These are phyloP conservation scores for Sinosuthora webbiana DNA, from an alignment of 2,113 vertebrate genomes.

Conservation along the genomic window DNA sequence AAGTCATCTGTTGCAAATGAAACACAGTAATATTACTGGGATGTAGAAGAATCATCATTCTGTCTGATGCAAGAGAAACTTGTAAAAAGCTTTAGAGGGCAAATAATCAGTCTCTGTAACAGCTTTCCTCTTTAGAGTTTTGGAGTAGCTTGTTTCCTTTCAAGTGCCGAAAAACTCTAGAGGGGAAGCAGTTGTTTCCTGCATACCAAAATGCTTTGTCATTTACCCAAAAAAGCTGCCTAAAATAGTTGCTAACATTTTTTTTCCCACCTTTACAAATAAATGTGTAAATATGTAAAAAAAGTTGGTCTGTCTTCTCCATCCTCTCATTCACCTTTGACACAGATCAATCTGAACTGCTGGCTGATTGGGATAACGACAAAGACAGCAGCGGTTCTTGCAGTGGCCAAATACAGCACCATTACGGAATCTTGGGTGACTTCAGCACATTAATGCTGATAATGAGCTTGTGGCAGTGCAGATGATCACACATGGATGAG, in stretches of 20 bases:
- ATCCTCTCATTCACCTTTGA: background rate
- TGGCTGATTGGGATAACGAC: background rate
- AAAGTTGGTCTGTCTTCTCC: background rate
- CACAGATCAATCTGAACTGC: background rate
- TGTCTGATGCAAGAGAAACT: slow-evolving; percentile 16
- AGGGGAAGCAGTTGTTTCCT: slow-evolving; percentile 78
- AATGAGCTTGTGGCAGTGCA: background rate
- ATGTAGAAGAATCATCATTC: background rate
- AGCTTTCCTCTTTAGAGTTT: slow-evolving; percentile 61
- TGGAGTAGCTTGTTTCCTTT: slow-evolving; percentile 37
- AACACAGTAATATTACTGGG: background rate
- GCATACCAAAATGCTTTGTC: slow-evolving; percentile 65
- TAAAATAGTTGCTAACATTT: slow-evolving; percentile 8
- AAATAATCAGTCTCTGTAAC: slow-evolving; percentile 52
- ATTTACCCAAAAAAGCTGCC: slow-evolving; percentile 46
- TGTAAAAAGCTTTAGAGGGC: slow-evolving; percentile 22
- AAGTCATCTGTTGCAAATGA: background rate
- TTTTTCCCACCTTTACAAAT: background rate
- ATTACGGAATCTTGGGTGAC: background rate
- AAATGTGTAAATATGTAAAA: background rate
- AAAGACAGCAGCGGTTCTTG: background rate
- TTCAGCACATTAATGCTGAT: background rate
- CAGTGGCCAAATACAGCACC: background rate
- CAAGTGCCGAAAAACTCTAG: slow-evolving; percentile 35
- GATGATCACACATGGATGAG: background rate